Conservation (phyloP, 1,140 invertebrate genomes). For the Nephila pilipes region DNA sequence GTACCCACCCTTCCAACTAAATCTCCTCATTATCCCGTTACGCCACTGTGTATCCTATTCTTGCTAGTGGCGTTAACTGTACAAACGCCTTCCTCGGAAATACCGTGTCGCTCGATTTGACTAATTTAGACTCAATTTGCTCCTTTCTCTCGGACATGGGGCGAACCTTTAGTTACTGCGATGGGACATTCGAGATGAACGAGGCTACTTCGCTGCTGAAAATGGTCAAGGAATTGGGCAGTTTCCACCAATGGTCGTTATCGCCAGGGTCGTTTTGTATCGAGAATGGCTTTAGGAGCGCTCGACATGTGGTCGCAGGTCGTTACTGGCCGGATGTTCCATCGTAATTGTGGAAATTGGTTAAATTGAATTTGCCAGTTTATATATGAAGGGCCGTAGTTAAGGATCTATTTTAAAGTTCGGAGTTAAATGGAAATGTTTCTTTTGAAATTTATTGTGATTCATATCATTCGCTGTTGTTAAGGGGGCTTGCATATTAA, state of each 20-base stretch:
- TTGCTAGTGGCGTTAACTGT: not conserved
- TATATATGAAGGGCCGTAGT: not conserved
- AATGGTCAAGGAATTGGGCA: not conserved
- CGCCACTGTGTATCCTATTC: not conserved
- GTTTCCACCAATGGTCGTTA: not conserved
- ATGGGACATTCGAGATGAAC: not conserved
- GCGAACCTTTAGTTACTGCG: conserved; percentile 7
- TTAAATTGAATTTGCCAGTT: not conserved
- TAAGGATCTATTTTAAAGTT: not conserved
- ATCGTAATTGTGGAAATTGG: not conserved
- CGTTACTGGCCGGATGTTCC: not conserved
- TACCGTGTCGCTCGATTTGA: conserved; percentile 51
- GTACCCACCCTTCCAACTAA: not conserved
- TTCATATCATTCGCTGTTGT: too few species aligned
- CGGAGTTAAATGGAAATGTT: too few species aligned
- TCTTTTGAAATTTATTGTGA: too few species aligned
- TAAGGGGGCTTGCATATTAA: too few species aligned
- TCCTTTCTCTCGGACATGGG: not conserved
- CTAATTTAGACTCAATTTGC: conserved; percentile 62
- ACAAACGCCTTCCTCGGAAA: not conserved
- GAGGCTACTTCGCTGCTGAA: not conserved
- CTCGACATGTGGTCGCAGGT: not conserved
- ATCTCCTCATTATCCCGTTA: not conserved
- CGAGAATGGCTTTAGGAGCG: not conserved
- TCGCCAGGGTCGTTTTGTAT: not conserved